Evolutionary conservation across 2,113 vertebrate species (phyloP), one percentile per base, ranked within the genome.

Genomic region (Engystomops pustulosus): DNA sequence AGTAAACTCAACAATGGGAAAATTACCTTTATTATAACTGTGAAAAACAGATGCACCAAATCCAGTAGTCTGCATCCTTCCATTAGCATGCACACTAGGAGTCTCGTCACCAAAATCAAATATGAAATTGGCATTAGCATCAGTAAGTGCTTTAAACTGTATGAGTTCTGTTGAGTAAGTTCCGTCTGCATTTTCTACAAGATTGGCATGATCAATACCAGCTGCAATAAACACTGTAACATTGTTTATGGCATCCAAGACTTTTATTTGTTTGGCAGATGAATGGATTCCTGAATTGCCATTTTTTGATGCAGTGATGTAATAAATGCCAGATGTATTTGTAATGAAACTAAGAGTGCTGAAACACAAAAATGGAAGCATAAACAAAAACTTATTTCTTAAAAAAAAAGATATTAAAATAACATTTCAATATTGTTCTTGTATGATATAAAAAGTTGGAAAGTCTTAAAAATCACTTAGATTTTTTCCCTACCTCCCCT

Each of bases 81-180:
- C 32, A 20, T 38, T 36, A 2, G 41, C 2, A 41, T 1, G 32
- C 2, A 70, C 2, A 70, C 9, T 36, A 8, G 34, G 14, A 15
- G 67, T 41, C 30, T 20, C 67, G 41, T 70, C 67, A 38, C 67
- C 67, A 70, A 70, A 70, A 70, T 70, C 67, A 70, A 70, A n/a
- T 4, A 38, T n/a, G 18, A 70, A 70, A 3, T 70, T 70, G 36
- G 67, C 34, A 20, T 41, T 36, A 70, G 27, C 18, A 36, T 38
- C 20, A 70, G 67, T 41, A 11, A 38, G n/a, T 23, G 27, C 67
- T 3, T n/a, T 70, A 70, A 70, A 70, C 30, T 70, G 15, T n/a
- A 70, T 18, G 1, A 3, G 5, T 41, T 17, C 7, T 3, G 67
- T 70, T 36, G 67, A 70, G 20, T 38, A 70, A 23, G 67, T 41